Conservation (phyloP, 2,888 invertebrate genomes). For the Hemaris fuciformis region DNA sequence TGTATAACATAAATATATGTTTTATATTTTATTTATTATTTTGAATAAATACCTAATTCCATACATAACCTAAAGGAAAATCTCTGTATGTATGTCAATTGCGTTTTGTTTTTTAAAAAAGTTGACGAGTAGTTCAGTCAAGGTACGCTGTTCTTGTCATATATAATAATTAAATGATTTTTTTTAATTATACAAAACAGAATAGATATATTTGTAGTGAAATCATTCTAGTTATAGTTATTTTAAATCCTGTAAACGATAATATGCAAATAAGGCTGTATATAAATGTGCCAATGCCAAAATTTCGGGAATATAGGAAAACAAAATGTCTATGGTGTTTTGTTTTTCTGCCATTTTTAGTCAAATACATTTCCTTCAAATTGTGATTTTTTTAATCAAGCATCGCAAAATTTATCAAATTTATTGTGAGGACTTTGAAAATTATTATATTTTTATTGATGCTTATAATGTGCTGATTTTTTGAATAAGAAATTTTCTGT, state of each 20-base stretch:
- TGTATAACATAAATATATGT: neutral
- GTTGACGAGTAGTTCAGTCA: too few species aligned
- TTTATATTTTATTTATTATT: neutral
- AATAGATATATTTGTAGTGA: neutral
- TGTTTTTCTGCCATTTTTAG: constrained; percentile 73
- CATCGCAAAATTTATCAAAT: constrained; percentile 64
- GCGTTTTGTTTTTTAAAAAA: too few species aligned
- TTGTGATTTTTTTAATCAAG: constrained; percentile 59
- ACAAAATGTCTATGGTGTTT: constrained; percentile 65
- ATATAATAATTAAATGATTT: too few species aligned
- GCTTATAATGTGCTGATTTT: constrained; percentile 34
- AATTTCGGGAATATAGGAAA: constrained; percentile 24
- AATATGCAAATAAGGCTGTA: neutral
- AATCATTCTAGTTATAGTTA: neutral
- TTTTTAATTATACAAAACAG: too few species aligned
- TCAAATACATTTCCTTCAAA: constrained; percentile 74
- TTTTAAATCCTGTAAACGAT: neutral
- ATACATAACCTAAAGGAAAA: neutral
- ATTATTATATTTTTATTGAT: constrained; percentile 49
- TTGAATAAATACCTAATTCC: neutral
- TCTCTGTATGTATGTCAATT: too few species aligned
- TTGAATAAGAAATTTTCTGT: constrained; percentile 27
- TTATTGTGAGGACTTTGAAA: constrained; percentile 65
- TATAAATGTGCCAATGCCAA: neutral
- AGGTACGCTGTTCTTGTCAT: too few species aligned